Percentiles rank a stretch among this genome's conserved stretches.
phyloP scores from a whole-genome alignment of 2,888 invertebrate species.

The Trichogramma dendrolimi region DNA sequence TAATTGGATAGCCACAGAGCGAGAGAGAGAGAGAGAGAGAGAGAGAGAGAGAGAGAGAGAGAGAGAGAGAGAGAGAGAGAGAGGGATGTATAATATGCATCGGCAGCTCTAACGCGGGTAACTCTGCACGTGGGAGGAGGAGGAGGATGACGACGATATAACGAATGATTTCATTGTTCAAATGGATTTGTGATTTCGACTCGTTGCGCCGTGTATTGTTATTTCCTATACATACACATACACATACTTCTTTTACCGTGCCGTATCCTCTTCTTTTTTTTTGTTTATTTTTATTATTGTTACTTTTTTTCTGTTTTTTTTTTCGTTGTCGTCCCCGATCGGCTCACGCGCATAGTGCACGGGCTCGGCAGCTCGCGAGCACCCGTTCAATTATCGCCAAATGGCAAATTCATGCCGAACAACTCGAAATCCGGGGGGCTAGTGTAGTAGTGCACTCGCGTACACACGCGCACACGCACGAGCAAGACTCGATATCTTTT shows the following conservation, averaged over 20 bases:
- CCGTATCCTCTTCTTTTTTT: not conserved
- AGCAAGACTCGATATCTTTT: no score
- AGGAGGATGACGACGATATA: slow-evolving; percentile 11
- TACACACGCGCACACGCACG: no score
- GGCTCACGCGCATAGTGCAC: no score
- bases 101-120: no score
- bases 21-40: not conserved
- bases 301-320: no score
- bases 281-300: no score
- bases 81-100: no score
- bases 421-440: slow-evolving; percentile 3
- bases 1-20: slow-evolving; percentile 9
- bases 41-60: not conserved
- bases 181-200: slow-evolving; percentile 20
- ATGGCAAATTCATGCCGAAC: slow-evolving; percentile 21
- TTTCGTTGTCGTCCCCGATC: no score
- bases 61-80: slow-evolving; percentile 1
- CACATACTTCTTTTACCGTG: not conserved
- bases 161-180: slow-evolving; percentile 27
- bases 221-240: not conserved
- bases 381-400: slow-evolving; percentile 17
- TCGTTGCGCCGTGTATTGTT: not conserved
- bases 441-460: no score
- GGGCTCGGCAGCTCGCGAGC: not conserved
- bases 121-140: not conserved